Percentiles rank a stretch among this genome's conserved stretches.
Evolutionary conservation across 2,888 invertebrate genomes (phyloP).

Genomic region (Physocephala rufipes): DNA sequence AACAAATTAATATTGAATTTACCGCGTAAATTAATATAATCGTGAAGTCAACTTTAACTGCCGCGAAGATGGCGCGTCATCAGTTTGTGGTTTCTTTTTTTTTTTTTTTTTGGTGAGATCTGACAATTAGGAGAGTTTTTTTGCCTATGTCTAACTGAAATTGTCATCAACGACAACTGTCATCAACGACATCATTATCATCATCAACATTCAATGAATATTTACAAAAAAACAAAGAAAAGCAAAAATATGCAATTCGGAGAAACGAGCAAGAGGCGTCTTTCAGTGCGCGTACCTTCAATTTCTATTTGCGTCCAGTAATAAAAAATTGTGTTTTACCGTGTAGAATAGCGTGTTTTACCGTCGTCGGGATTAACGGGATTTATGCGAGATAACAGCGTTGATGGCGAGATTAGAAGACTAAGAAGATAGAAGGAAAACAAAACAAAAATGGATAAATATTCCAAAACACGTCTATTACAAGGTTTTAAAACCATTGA

Average conservation of each 20-base stretch:
- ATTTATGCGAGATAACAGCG: constrained; percentile 9
- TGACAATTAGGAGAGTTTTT: constrained; percentile 31
- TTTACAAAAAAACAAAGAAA: neutral
- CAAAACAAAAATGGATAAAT: constrained; percentile 2
- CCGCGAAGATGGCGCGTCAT: constrained; percentile 15
- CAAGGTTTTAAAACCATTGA: constrained; percentile 15
- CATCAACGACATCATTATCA: too few relatives aligned
- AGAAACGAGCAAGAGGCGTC: neutral
- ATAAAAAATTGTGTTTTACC: neutral
- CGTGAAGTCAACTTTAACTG: neutral
- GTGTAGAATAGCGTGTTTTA: neutral
- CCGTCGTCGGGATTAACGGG: constrained; percentile 31
- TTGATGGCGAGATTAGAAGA: neutral
- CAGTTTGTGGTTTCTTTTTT: too few relatives aligned
- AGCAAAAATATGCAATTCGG: too few relatives aligned
- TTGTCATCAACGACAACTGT: too few relatives aligned
- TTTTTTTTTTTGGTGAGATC: neutral
- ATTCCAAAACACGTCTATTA: constrained; percentile 14
- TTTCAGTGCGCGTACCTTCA: too few relatives aligned
- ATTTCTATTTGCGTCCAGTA: too few relatives aligned
- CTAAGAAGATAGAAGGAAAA: too few relatives aligned
- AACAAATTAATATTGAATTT: constrained; percentile 22
- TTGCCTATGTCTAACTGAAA: neutral
- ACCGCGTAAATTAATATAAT: neutral
- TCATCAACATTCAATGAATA: too few relatives aligned